Base-by-base conservation (phyloP, 1,140 invertebrate genomes). In the Plodia interpunctella region DNA sequence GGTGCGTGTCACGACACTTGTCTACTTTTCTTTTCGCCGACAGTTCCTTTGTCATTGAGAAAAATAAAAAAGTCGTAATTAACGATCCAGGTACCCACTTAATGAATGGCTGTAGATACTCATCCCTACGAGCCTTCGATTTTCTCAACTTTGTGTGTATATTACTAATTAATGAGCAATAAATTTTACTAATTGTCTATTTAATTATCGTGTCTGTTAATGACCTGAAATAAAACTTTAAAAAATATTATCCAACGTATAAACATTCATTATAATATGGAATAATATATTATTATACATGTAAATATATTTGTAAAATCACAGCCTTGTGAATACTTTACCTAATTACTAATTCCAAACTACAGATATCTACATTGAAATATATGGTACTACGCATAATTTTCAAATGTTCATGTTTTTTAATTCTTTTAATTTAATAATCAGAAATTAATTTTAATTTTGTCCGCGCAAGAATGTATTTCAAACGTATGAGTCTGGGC, bases 11-110 rank as follows among this genome's bases (percentile, higher is more conserved):
- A 87, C 83, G 84, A 86, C 85, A 87, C 85, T 87, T 80, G 84
- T 85, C 87, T 87, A 88, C 85, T 89, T 89, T 89, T 89, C 87
- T 89, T 89, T 89, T 87, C 84, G 83, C 84, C 80, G 82, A 87
- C 80, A 86, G 83, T 86, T 87, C 81, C 87, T 89, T 89, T 89
- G 87, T 89, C 87, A 87, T 86, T 89, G 84, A 87, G 81, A 79
- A 86, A 88, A 89, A 89, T 89, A 89, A 89, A 89, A 89, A 89
- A 80, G 80, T 87, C 83, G 76, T 87, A 89, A 89, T 89, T 89
- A 89, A 89, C 87, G 83, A 84, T 80, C 82, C 83, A 87, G 84
- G 79, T 86, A 81, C 75, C 74, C 63, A 70, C 71, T 78, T 80
- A 87, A 87, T 82, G 76, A 89, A 84, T 84, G 74, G 60, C 74